Conservation (phyloP, 2,888 invertebrate species). For the Lasioglossum villosulum region DNA sequence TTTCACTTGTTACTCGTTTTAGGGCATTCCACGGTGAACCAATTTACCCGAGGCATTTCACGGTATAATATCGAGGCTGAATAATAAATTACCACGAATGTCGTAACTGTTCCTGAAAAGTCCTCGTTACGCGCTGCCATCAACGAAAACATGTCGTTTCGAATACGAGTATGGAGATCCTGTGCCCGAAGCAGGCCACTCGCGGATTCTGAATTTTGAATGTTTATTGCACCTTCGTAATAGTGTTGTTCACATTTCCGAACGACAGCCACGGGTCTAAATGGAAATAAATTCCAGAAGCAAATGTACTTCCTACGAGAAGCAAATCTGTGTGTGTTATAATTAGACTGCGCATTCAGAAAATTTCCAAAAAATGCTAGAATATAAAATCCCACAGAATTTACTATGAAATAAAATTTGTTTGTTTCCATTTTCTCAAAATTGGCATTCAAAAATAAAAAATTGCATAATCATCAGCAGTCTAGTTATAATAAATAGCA, state of each 20-base stretch:
- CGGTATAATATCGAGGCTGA: constrained; percentile 61
- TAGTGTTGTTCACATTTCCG: constrained; percentile 9
- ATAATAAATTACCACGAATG: constrained; percentile 69
- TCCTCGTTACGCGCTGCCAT: constrained; percentile 37
- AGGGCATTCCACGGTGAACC: constrained; percentile 36
- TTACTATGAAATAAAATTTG: too few relatives aligned
- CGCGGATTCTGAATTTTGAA: not conserved
- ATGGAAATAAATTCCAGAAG: not conserved
- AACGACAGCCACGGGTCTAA: not conserved
- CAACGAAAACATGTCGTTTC: constrained; percentile 35
- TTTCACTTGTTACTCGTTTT: constrained; percentile 54
- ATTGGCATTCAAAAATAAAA: too few relatives aligned
- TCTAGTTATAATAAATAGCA: not conserved
- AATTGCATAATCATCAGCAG: too few relatives aligned
- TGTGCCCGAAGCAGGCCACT: not conserved
- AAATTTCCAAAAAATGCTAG: too few relatives aligned
- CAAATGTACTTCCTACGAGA: not conserved
- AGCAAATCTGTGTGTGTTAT: not conserved
- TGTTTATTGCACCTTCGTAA: constrained; percentile 19
- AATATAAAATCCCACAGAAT: too few relatives aligned
- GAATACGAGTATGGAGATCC: constrained; percentile 15
- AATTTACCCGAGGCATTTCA: constrained; percentile 50
- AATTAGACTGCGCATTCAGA: too few relatives aligned
- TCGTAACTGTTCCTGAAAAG: constrained; percentile 37
- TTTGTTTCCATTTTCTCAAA: too few relatives aligned